Percentiles rank a stretch among this genome's conserved stretches.
phyloP scores from a whole-genome alignment of 53 echinoderm and acorn worm species.

The Antedon mediterranea region DNA sequence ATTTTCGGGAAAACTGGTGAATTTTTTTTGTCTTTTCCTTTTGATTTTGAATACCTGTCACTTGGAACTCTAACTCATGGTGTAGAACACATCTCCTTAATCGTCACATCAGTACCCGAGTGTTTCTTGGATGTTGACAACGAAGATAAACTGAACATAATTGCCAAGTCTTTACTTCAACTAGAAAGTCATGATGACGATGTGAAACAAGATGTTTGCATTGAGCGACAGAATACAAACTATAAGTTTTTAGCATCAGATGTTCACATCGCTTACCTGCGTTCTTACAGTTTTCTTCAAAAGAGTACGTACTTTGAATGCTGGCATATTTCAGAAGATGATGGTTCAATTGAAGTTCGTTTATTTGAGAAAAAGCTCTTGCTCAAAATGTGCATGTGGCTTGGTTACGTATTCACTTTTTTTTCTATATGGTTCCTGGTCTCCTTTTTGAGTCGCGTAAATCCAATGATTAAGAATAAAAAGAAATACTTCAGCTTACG shows the following conservation, averaged over 20 bases:
- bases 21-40: slow-evolving; percentile 56
- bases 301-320: slow-evolving; percentile 62
- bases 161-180: slow-evolving; percentile 15
- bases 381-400: slow-evolving; percentile 10
- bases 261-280: slow-evolving; percentile 38
- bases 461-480: background rate
- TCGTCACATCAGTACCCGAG: slow-evolving; percentile 13
- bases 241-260: slow-evolving; percentile 38
- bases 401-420: slow-evolving; percentile 26
- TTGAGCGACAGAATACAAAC: slow-evolving; percentile 51
- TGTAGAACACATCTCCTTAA: slow-evolving; percentile 24
- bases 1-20: slow-evolving; percentile 50
- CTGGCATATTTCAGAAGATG: slow-evolving; percentile 17
- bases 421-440: slow-evolving; percentile 52
- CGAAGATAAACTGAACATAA: slow-evolving; percentile 16
- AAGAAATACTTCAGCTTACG: slow-evolving; percentile 23
- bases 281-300: slow-evolving; percentile 57
- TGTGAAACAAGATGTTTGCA: slow-evolving; percentile 26
- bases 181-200: background rate
- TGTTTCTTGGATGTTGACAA: slow-evolving; percentile 31
- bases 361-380: slow-evolving; percentile 33
- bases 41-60: slow-evolving; percentile 72
- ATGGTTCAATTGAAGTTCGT: background rate
- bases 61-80: slow-evolving; percentile 47
- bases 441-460: slow-evolving; percentile 21